Percentiles rank a stretch among this genome's conserved stretches.
Conservation (phyloP, 1,140 invertebrate species). For the Leptopilina clavipes region DNA sequence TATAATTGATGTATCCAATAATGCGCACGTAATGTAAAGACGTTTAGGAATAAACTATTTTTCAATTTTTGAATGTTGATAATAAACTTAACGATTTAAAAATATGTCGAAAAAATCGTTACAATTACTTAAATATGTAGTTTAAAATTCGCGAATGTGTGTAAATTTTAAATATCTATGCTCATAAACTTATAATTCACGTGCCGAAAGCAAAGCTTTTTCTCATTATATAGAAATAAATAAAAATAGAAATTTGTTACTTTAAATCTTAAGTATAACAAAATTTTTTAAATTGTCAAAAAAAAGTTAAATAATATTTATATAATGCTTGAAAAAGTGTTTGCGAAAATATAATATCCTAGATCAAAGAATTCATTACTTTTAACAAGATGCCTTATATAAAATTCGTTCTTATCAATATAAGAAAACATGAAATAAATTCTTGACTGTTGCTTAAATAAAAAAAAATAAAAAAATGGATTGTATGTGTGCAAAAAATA, state of each 20-base stretch:
- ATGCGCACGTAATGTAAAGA: slow-evolving; percentile 27
- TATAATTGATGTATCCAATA: background rate
- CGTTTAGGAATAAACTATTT: slow-evolving; percentile 20
- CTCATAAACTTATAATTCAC: slow-evolving; percentile 3
- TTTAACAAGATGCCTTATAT: slow-evolving; percentile 49
- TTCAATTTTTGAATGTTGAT: slow-evolving; percentile 12
- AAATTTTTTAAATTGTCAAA: background rate
- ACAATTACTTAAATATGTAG: slow-evolving; percentile 1
- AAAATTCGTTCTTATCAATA: background rate
- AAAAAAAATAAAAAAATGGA: slow-evolving; percentile 29
- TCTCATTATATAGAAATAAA: slow-evolving; percentile 7
- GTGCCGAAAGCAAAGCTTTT: slow-evolving; percentile 24
- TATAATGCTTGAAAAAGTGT: slow-evolving; percentile 17
- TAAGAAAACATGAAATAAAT: background rate
- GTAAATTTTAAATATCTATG: slow-evolving; percentile 16
- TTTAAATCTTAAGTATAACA: background rate
- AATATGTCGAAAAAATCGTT: slow-evolving; percentile 10
- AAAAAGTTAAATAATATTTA: slow-evolving; percentile 28
- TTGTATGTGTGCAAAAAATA: background rate
- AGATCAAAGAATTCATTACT: slow-evolving; percentile 46
- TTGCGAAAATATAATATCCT: slow-evolving; percentile 34
- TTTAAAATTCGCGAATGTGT: slow-evolving; percentile 10
- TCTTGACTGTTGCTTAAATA: background rate
- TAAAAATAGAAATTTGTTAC: background rate
- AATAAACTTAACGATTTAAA: background rate